Base-by-base conservation (phyloP, 2,797 vertebrate genomes). In the Ataeniobius toweri region DNA sequence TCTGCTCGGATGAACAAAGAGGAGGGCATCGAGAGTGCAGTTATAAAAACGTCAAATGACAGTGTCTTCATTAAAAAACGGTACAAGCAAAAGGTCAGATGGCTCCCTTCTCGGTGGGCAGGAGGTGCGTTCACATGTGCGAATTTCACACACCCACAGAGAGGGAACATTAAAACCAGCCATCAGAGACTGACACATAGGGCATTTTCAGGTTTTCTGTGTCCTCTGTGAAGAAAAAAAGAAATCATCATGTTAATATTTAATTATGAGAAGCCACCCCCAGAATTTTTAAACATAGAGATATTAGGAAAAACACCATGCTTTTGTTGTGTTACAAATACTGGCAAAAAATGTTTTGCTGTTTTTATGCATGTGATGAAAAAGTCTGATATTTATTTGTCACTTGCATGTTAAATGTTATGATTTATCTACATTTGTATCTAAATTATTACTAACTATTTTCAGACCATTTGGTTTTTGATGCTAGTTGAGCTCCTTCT, bases 41-140 rank as follows among this genome's bases (percentile, higher is more conserved):
- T 86, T 83, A 82, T 78, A 79, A 79, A 88, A 76, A 74, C 22
- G 2, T 74, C 55, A 77, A 90, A 89, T 90, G 85, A 88, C 88
- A 86, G 86, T 83, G 69, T 87, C 85, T 89, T 93, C 89, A 92
- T 92, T 93, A 93, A 92, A 74, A 85, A 88, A 59, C 59, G 31
- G 68, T 82, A 78, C 80, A 71, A 83, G 83, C 79, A 83, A 92
- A 93, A 93, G 92, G 92, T 94, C 93, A 93, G 87, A 92, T 91
- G 90, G 92, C 86, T 92, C 77, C 55, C 75, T 79, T 87, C 79
- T 86, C 51, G 8, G 80, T 56, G 78, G 86, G 91, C 90, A 91
- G 92, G 86, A 91, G 85, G 88, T 91, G 86, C 84, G 88, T 80
- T 92, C 89, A 90, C 86, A 92, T 85, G 90, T 92, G 92, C 80